Evolutionary conservation across 1,140 invertebrate genomes (phyloP).

Genomic region (Neuroterus valhalla): DNA sequence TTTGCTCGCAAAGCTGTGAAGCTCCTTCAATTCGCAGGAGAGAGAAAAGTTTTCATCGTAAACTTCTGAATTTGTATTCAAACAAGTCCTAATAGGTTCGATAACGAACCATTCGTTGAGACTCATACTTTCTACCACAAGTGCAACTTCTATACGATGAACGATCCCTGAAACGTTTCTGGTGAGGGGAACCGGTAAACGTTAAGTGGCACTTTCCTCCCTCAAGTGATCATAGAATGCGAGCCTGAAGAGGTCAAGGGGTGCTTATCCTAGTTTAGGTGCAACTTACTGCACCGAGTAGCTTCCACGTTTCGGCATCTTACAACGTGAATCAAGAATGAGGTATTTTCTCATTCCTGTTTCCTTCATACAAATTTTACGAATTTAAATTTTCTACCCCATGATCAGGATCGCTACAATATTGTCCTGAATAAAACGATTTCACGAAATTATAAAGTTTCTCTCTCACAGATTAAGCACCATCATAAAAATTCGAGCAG

Average conservation of each 20-base stretch:
- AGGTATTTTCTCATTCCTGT: too few species aligned
- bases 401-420: background rate
- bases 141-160: background rate
- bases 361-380: too few species aligned
- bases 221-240: conserved; percentile 53
- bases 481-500: background rate
- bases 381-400: too few species aligned
- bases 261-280: conserved; percentile 52
- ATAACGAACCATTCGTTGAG: conserved; percentile 17
- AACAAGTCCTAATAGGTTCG: too few species aligned
- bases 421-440: background rate
- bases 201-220: conserved; percentile 35
- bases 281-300: conserved; percentile 49
- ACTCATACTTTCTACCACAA: background rate
- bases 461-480: too few species aligned
- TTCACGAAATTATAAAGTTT: background rate
- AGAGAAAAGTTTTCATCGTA: too few species aligned
- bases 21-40: too few species aligned
- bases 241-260: conserved; percentile 56
- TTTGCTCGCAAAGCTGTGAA: too few species aligned
- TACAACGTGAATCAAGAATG: conserved; percentile 9
- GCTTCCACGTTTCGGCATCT: conserved; percentile 28
- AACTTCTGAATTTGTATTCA: too few species aligned
- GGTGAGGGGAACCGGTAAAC: conserved; percentile 41
- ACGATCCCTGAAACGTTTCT: conserved; percentile 5